Evolutionary conservation across 2,888 invertebrate species (phyloP), one percentile per base, ranked within the genome.

Genomic region (Phengaris arion): DNA sequence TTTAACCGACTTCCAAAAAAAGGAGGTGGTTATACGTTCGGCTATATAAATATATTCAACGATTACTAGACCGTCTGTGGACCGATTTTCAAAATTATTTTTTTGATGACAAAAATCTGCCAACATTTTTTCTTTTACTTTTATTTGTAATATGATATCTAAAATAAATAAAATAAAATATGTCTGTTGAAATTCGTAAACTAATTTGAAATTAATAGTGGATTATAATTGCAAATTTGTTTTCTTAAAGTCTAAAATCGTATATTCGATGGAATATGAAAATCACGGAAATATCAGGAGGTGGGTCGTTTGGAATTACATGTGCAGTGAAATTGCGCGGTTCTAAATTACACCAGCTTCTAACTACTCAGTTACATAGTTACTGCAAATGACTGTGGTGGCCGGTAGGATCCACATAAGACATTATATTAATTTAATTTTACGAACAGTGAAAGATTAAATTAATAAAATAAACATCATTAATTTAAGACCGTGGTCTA

Each of bases 341-440:
- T 64, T 45, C 35, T 35, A 64, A 35, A 12, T 64, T 64, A 64
- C 35, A 64, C 35, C 64, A 22, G 22, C 22, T 22, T 22, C 22
- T 55, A 64, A 64, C 35, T 64, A 7, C 12, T 6, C 64, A 12
- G 6, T 64, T 64, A 64, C 13, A 64, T 64, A 45, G 64, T 13
- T 64, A 64, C 35, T 6, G 64, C 12, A 45, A 64, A 64, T 64
- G 12, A 64, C 12, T 64, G 64, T 45, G 64, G 64, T 64, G 3
- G 52, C 10, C 52, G 52, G 12, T 52, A 45, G 35, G 64, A 64
- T 64, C 35, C 35, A 35, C 12, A 64, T 59, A 22, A 22, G 59
- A 35, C 75, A 52, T 48, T 12, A 22, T 70, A 59, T 77, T 78
- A 79, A 80, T 81, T 83, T 81, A 82, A 83, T 82, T 82, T 78